Evolutionary conservation across 2,797 vertebrate genomes (phyloP), one percentile per base, ranked within the genome.

Genomic region (Bovichtus variegatus): DNA sequence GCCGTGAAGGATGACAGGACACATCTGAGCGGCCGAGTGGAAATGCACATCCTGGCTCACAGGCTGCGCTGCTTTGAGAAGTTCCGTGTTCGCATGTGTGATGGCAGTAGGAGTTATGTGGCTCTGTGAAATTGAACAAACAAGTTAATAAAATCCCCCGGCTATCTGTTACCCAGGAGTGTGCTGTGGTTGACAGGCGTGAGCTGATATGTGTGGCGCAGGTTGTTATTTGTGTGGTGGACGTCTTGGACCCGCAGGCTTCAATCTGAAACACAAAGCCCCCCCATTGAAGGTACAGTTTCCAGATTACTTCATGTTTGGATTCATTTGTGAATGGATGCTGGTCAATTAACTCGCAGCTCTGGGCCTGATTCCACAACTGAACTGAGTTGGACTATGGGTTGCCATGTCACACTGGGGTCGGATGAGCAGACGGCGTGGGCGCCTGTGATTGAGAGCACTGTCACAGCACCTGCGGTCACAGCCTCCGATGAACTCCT

Each of bases 111-210:
- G 89, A 94, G 87, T 92, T 93, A 93, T 91, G 84, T 66, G 87
- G 38, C 81, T 76, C 71, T 86, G 76, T 83, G 87, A 93, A 94
- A 93, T 87, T 90, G 85, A 92, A 93, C 90, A 93, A 92, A 92
- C 87, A 88, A 92, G 90, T 92, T 89, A 91, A 94, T 93, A 89
- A 82, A 91, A 84, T 91, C 84, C 74, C 71, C 64, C 23, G 62
- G 86, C 85, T 76, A 87, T 93, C 71, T 75, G 83, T 93, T 86
- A 89, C 74, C 80, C 76, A 49, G 68, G 47, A 84, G 80, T 80
- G 61, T 79, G 74, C 86, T 71, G 34, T 64, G 73, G 85, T 74
- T 91, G 93, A 92, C 91, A 91, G 81, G 59, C 83, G 9, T 27
- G 57, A 44, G 82, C 80, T 90, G 85, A 88, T 79, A 83, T 89